phyloP scores from a whole-genome alignment of 1,140 invertebrate species.

The Cecropterus lyciades region DNA sequence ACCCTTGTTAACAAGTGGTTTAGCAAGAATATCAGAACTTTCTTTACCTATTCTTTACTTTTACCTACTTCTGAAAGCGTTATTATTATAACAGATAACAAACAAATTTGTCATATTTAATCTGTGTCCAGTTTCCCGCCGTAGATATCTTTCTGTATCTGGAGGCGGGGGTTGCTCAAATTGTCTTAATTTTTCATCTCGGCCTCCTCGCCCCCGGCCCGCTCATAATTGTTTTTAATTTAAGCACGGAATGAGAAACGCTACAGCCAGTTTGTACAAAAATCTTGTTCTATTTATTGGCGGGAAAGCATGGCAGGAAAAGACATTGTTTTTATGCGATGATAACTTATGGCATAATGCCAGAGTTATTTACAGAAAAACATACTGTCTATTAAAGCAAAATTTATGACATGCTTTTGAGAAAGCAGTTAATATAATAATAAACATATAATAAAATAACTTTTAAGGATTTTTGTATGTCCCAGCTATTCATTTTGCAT shows the following conservation, averaged over 20 bases:
- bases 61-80: neutral
- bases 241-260: conserved; percentile 72
- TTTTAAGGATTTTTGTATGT: too few relatives aligned
- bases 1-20: too few relatives aligned
- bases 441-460: too few relatives aligned
- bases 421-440: too few relatives aligned
- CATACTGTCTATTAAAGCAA: too few relatives aligned
- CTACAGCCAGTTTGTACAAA: conserved; percentile 35
- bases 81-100: conserved; percentile 18
- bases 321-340: neutral
- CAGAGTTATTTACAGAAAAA: too few relatives aligned
- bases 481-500: too few relatives aligned
- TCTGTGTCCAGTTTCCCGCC: conserved; percentile 46
- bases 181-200: conserved; percentile 83
- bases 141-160: conserved; percentile 52
- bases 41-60: too few relatives aligned
- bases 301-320: neutral
- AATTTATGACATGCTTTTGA: too few relatives aligned
- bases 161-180: conserved; percentile 65
- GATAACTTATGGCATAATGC: neutral
- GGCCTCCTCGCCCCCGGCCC: conserved; percentile 44
- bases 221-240: conserved; percentile 81
- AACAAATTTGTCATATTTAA: conserved; percentile 37
- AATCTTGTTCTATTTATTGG: conserved; percentile 20
- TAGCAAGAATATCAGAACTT: too few relatives aligned